These are phyloP conservation scores for Pongo abelii DNA, from an alignment of 2,113 vertebrate genomes.

Conservation along the genomic window DNA sequence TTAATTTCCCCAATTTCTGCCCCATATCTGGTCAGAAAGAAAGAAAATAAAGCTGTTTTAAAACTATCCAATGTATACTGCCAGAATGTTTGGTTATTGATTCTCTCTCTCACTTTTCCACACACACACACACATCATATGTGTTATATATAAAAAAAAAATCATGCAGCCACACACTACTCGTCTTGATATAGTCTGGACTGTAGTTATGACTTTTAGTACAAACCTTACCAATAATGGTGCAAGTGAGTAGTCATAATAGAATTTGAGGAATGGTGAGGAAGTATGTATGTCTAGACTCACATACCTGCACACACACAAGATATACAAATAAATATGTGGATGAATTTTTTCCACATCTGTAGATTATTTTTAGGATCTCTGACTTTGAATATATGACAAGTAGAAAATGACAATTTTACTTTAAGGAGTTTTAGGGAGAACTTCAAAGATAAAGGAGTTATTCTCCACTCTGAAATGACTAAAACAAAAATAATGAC, in stretches of 20 bases:
- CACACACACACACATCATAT: neutral
- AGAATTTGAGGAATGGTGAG: neutral
- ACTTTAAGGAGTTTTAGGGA: neutral
- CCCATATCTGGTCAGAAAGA: neutral
- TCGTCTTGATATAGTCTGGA: neutral
- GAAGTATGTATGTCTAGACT: neutral
- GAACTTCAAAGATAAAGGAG: neutral
- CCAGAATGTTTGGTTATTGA: slow-evolving; percentile 6
- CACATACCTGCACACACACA: neutral
- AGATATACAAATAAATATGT: neutral
- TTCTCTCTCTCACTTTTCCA: neutral
- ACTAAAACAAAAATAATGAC: neutral
- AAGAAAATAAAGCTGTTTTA: slow-evolving; percentile 28
- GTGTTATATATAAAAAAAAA: neutral
- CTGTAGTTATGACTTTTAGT: neutral
- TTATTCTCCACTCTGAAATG: neutral
- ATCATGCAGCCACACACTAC: neutral
- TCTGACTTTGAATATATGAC: neutral
- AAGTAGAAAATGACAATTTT: neutral
- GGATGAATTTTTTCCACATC: neutral
- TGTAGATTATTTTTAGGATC: neutral
- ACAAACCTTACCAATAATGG: neutral
- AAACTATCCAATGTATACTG: neutral
- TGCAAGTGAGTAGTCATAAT: neutral
- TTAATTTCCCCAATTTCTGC: slow-evolving; percentile 48